Evolutionary conservation across 2,797 vertebrate genomes (phyloP), one percentile per base, ranked within the genome.

Genomic region (Pseudopleuronectes americanus): DNA sequence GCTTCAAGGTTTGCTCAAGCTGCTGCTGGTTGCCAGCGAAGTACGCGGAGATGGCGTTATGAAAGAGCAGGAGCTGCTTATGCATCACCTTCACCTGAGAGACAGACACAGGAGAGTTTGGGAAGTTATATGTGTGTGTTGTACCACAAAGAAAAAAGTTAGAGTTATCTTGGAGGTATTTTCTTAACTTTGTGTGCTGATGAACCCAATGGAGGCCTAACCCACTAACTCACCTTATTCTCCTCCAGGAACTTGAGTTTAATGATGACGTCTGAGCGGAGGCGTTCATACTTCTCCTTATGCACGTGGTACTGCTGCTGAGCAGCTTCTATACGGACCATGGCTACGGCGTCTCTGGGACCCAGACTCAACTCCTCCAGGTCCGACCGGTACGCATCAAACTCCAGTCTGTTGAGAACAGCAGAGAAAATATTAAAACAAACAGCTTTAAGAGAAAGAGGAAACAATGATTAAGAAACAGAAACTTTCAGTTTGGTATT

Each of bases 11-110:
- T 93, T 98, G 96, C 92, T 98, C 97, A 91, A 99, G 90, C 85
- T 98, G 97, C 93, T 97, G 96, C 93, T 99, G 97, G 93, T 99
- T 99, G 68, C 97, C 97, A 0, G 97, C 97, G 62, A 99, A 99
- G 93, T 99, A 99, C 1, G 97, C 96, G 0, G 97, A 99, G 92
- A 99, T 96, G 79, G 97, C 97, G 0, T 98, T 99, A 87, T 99
- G 97, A 93, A 99, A 99, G 63, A 99, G 97, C 61, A 99, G 96
- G 53, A 98, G 95, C 91, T 99, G 97, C 91, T 98, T 98, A 90
- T 98, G 97, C 97, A 99, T 99, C 90, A 99, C 97, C 85, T 99
- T 98, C 79, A 98, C 96, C 97, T 98, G 92, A 7, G n/a, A 53
- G 57, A 54, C n/a, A 64, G 4, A 63, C 6, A 68, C 4, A 53